Conservation (phyloP, 2,113 vertebrate species). For the Danionella cerebrum region DNA sequence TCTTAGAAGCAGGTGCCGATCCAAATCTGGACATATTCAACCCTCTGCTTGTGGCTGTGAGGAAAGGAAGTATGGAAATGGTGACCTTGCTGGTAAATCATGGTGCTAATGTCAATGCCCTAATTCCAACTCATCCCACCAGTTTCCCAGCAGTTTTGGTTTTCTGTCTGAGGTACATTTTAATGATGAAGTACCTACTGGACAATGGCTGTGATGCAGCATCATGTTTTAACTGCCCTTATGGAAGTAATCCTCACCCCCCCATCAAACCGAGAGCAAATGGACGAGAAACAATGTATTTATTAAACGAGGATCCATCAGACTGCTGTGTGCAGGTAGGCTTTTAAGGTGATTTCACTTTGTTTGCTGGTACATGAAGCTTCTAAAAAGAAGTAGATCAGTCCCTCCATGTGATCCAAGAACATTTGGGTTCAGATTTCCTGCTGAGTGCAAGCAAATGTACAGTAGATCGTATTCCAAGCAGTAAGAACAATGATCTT, state of each 20-base stretch:
- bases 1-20: constrained; percentile 79
- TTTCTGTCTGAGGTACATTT: constrained; percentile 81
- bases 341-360: not conserved
- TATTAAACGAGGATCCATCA: not conserved
- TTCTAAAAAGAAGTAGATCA: too few relatives aligned
- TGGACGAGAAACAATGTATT: constrained; percentile 12
- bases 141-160: constrained; percentile 84
- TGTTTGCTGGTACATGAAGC: not conserved
- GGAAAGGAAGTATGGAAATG: constrained; percentile 72
- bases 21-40: constrained; percentile 84
- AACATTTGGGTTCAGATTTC: too few relatives aligned
- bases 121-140: constrained; percentile 80
- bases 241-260: constrained; percentile 74
- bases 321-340: constrained; percentile 44
- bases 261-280: constrained; percentile 45
- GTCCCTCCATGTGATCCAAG: too few relatives aligned
- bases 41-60: constrained; percentile 82
- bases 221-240: constrained; percentile 79
- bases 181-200: constrained; percentile 81
- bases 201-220: constrained; percentile 79
- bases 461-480: too few relatives aligned
- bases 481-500: too few relatives aligned
- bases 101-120: constrained; percentile 80
- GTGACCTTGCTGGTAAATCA: constrained; percentile 78
- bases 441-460: too few relatives aligned